These are phyloP conservation scores for Nomada ruficornis DNA, from an alignment of 2,888 invertebrate genomes.

Conservation along the genomic window DNA sequence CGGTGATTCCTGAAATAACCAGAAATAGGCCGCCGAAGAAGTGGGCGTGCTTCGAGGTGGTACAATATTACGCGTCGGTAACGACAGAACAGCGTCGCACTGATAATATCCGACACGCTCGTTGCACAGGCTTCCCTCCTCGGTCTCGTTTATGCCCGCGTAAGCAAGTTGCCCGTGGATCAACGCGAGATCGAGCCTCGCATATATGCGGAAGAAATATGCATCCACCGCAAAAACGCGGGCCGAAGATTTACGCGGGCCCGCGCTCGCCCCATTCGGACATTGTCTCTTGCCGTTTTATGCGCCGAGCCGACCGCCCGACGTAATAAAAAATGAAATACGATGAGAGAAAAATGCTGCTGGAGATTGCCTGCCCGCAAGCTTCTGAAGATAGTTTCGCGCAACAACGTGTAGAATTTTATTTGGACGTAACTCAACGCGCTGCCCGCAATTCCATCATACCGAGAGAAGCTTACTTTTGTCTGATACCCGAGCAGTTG, in stretches of 20 bases:
- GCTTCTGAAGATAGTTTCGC: background rate
- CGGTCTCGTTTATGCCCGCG: conserved; percentile 36
- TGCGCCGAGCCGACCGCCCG: conserved; percentile 1
- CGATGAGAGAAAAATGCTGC: conserved; percentile 34
- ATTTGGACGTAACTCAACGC: background rate
- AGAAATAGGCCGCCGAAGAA: conserved; percentile 63
- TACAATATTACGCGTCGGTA: conserved; percentile 59
- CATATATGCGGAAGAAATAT: conserved; percentile 44
- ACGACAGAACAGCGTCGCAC: conserved; percentile 58
- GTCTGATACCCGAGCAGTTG: too few relatives aligned
- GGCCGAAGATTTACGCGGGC: conserved; percentile 53
- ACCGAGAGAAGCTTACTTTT: too few relatives aligned
- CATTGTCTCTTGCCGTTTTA: conserved; percentile 49
- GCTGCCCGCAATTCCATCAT: background rate
- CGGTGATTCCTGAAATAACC: conserved; percentile 60
- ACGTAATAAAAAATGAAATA: conserved; percentile 47
- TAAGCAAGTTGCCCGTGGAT: conserved; percentile 42
- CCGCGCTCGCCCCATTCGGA: conserved; percentile 32
- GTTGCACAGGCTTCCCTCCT: conserved; percentile 26
- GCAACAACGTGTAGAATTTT: background rate
- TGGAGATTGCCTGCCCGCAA: background rate
- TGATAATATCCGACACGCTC: conserved; percentile 68
- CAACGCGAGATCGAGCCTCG: conserved; percentile 41
- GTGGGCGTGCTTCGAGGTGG: conserved; percentile 51
- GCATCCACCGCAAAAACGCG: conserved; percentile 40